A percentile compares a stretch with the other conserved stretches of the same genome.
These are phyloP conservation scores for Pollachius pollachius DNA, from an alignment of 2,113 vertebrate genomes.

Conservation along the genomic window DNA sequence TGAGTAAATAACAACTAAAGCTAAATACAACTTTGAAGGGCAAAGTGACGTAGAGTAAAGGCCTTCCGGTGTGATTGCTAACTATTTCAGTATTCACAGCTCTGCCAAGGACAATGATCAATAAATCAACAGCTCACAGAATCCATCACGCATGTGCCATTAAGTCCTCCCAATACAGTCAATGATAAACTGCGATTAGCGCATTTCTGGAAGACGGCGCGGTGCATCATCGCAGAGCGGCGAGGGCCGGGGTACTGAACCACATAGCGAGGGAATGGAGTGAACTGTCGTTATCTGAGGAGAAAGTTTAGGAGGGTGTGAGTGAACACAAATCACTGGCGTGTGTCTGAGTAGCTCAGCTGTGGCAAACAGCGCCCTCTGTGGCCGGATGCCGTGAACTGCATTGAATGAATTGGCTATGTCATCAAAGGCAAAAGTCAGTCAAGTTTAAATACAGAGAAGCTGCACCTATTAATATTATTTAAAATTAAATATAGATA, in stretches of 20 bases:
- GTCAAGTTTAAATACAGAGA: too few species aligned
- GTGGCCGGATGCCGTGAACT: slow-evolving; percentile 17
- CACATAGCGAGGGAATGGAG: slow-evolving; percentile 28
- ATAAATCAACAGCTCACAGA: slow-evolving; percentile 59
- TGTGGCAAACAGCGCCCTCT: slow-evolving; percentile 59
- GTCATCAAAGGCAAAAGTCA: too few species aligned
- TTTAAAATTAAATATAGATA: too few species aligned
- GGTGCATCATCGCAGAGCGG: slow-evolving; percentile 35
- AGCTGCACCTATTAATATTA: too few species aligned
- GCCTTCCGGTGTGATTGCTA: slow-evolving; percentile 47
- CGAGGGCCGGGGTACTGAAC: slow-evolving; percentile 10
- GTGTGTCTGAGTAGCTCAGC: slow-evolving; percentile 31
- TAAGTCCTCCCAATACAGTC: slow-evolving; percentile 61
- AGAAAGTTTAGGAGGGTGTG: slow-evolving; percentile 51
- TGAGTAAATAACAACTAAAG: too few species aligned
- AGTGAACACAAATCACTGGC: slow-evolving; percentile 41
- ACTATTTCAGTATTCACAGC: slow-evolving; percentile 67
- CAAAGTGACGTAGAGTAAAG: too few species aligned
- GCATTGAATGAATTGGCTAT: slow-evolving; percentile 3
- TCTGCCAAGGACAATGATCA: slow-evolving; percentile 50
- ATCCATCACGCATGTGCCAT: slow-evolving; percentile 64
- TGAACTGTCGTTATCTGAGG: slow-evolving; percentile 23
- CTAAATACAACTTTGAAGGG: too few species aligned
- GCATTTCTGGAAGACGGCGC: slow-evolving; percentile 32
- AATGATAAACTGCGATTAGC: slow-evolving; percentile 53